Percentiles rank a stretch among this genome's conserved stretches.
phyloP scores from a whole-genome alignment of 2,888 invertebrate genomes.

The Sturmia bella region DNA sequence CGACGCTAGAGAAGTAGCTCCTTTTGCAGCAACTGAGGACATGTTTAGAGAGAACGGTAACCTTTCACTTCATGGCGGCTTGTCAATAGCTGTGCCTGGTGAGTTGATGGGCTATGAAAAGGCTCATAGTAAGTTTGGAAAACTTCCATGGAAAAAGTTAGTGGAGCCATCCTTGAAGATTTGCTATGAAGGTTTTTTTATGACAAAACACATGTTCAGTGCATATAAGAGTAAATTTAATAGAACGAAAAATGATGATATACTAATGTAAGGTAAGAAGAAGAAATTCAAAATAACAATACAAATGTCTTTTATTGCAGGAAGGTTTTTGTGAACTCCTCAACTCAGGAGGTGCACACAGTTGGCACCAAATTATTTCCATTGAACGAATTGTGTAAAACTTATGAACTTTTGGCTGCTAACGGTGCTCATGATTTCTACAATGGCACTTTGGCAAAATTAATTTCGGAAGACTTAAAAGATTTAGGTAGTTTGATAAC shows the following conservation, averaged over 20 bases:
- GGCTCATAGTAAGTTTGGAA: slow-evolving; percentile 88
- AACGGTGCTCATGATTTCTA: slow-evolving; percentile 90
- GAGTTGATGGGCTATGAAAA: slow-evolving; percentile 91
- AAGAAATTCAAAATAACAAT: background rate
- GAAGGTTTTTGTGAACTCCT: slow-evolving; percentile 84
- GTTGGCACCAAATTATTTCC: slow-evolving; percentile 86
- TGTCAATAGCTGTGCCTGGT: slow-evolving; percentile 91
- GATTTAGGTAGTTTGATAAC: slow-evolving; percentile 89
- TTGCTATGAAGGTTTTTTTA: slow-evolving; percentile 85
- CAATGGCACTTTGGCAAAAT: slow-evolving; percentile 88
- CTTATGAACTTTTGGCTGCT: slow-evolving; percentile 87
- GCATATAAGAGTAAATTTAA: slow-evolving; percentile 79
- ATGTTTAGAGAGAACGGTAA: slow-evolving; percentile 74
- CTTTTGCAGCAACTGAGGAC: slow-evolving; percentile 83
- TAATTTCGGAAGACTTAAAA: slow-evolving; percentile 88
- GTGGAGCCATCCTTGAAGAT: slow-evolving; percentile 85
- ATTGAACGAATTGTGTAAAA: slow-evolving; percentile 86
- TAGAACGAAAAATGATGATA: slow-evolving; percentile 75
- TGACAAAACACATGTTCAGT: slow-evolving; percentile 84
- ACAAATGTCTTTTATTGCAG: slow-evolving; percentile 51
- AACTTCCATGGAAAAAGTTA: slow-evolving; percentile 88
- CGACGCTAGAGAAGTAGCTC: slow-evolving; percentile 90
- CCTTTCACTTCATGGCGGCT: slow-evolving; percentile 83
- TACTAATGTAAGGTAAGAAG: slow-evolving; percentile 82
- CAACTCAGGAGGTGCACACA: slow-evolving; percentile 82